phyloP scores from a whole-genome alignment of 2,797 vertebrate genomes.

The Halcyon badia region DNA sequence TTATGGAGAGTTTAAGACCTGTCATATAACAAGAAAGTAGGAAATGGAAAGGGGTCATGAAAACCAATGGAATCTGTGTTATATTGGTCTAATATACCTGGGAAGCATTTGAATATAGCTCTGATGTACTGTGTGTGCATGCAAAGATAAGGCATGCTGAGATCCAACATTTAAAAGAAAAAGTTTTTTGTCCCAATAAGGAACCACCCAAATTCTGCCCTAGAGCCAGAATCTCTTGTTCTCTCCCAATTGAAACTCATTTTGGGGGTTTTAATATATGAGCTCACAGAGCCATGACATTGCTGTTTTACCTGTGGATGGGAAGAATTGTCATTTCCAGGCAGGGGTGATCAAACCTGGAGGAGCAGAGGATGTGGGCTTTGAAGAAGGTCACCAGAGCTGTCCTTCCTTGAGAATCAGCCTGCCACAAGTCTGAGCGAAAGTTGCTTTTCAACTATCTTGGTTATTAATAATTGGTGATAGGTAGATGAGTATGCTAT shows the following conservation, averaged over 20 bases:
- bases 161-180: neutral
- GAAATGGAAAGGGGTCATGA: neutral
- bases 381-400: neutral
- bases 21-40: neutral
- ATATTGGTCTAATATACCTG: neutral
- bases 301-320: neutral
- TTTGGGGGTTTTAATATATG: neutral
- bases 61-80: neutral
- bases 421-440: neutral
- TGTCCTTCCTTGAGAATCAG: neutral
- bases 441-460: neutral
- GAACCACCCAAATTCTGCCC: neutral
- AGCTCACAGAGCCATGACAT: neutral
- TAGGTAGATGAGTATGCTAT: neutral
- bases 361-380: neutral
- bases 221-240: neutral
- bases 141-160: neutral
- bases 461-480: neutral
- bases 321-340: neutral
- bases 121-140: neutral
- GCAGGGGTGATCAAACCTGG: neutral
- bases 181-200: neutral
- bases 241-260: neutral
- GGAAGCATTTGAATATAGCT: neutral
- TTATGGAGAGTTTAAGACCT: neutral